Evolutionary conservation across 2,888 invertebrate genomes (phyloP), one percentile per base, ranked within the genome.

Genomic region (Melipona bicolor): DNA sequence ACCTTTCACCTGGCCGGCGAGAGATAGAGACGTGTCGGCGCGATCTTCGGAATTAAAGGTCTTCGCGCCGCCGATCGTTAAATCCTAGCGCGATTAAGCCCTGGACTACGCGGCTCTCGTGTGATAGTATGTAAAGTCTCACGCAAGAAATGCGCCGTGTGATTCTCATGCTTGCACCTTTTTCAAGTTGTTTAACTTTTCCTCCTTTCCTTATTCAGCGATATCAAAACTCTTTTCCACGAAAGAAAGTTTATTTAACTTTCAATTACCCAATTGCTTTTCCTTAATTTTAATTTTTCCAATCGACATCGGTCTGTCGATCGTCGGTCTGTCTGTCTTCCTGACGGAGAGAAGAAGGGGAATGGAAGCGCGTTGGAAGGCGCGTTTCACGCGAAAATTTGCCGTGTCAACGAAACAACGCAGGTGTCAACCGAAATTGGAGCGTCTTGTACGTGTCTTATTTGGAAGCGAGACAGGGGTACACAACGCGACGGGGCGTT

Each of bases 361-460:
- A 17, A 61, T 24, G 24, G 61, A 72, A 69, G 67, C 74, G 50
- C 32, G 59, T 81, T 74, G 84, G 82, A 81, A 89, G 79, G 69
- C n/a, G n/a, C n/a, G 87, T 88, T 79, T 86, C 90, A 89, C 67
- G 84, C 83, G 43, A 43, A 43, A 9, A 9, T 43, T 64, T 75
- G 83, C 84, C 88, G n/a, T n/a, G n/a, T n/a, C n/a, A n/a, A n/a
- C n/a, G n/a, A n/a, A n/a, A n/a, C n/a, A n/a, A 89, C 92, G 91
- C 92, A 93, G 92, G 92, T 92, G 92, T 91, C 91, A 89, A 91
- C 89, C 90, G 92, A 92, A 92, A 92, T 92, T 92, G 92, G 92
- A 92, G 92, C 92, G 91, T 92, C 92, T 92, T 91, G 92, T 92
- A 92, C 92, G 92, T 92, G 92, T 92, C 92, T 92, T 91, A 92